Evolutionary conservation across 1,140 invertebrate species (phyloP).

Genomic region (Drosophila truncata): DNA sequence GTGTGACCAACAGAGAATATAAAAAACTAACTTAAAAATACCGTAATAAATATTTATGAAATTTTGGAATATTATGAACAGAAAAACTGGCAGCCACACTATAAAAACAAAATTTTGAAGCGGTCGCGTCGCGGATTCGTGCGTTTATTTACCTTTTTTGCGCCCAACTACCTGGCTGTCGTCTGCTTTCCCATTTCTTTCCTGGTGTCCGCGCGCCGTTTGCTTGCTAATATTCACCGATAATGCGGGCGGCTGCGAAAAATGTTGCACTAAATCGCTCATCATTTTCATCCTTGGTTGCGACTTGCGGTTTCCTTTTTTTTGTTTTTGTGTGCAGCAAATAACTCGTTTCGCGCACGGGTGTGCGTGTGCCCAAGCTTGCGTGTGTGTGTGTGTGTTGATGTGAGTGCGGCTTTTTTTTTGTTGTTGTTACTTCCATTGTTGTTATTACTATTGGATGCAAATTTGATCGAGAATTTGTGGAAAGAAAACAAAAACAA

Average conservation of each 20-base stretch:
- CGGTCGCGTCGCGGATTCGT: conserved; percentile 7
- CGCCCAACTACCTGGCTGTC: background rate
- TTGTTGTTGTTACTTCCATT: conserved; percentile 6
- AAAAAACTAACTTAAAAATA: too few species aligned
- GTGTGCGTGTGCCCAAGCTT: conserved; percentile 12
- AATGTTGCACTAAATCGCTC: conserved; percentile 15
- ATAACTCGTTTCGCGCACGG: conserved; percentile 37
- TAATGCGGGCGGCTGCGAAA: conserved; percentile 16
- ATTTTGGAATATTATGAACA: background rate
- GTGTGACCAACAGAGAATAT: too few species aligned
- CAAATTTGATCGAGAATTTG: conserved; percentile 19
- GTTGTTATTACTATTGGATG: conserved; percentile 26
- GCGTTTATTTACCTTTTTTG: conserved; percentile 25
- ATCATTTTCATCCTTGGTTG: conserved; percentile 34
- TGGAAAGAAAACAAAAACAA: background rate
- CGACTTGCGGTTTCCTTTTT: conserved; percentile 47
- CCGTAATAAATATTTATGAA: too few species aligned
- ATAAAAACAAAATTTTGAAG: conserved; percentile 11
- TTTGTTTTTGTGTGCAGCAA: conserved; percentile 44
- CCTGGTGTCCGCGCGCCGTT: background rate
- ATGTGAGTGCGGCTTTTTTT: conserved; percentile 57
- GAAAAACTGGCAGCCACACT: background rate
- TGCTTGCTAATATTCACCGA: background rate
- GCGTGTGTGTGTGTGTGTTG: conserved; percentile 35
- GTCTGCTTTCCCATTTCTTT: background rate